Conservation (phyloP, 2,797 vertebrate genomes). For the Notoglanidium macrostoma region DNA sequence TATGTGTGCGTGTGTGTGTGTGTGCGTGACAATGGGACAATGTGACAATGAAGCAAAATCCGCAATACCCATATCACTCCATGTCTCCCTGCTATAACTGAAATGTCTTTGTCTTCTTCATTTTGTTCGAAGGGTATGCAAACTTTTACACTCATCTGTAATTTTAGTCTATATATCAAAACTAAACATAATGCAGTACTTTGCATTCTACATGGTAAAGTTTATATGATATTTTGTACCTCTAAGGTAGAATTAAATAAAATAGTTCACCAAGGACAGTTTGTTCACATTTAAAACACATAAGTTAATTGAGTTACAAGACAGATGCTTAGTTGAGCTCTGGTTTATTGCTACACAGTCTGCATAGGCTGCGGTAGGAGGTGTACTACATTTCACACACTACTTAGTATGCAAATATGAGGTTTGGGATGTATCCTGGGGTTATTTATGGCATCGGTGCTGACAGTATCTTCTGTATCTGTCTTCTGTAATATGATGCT, state of each 20-base stretch:
- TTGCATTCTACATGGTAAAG: not conserved
- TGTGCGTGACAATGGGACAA: too few relatives aligned
- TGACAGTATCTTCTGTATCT: not conserved
- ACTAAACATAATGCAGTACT: not conserved
- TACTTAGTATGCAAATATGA: too few relatives aligned
- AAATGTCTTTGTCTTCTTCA: not conserved
- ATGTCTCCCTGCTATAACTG: not conserved
- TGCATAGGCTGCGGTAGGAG: not conserved
- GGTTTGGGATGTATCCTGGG: too few relatives aligned
- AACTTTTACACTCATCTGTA: not conserved
- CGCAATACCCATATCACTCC: not conserved
- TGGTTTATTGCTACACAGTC: not conserved
- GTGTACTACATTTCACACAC: not conserved
- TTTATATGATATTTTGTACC: not conserved
- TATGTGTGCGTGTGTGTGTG: not conserved
- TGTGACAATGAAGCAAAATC: not conserved
- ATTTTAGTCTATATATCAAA: not conserved
- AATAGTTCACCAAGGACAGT: not conserved
- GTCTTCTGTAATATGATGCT: not conserved
- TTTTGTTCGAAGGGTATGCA: not conserved
- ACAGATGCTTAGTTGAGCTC: not conserved
- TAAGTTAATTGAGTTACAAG: not conserved
- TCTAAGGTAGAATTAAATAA: not conserved
- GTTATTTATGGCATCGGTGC: too few relatives aligned
- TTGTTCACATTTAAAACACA: not conserved